phyloP scores from a whole-genome alignment of 2,797 vertebrate species.

The Diplodus puntazzo region DNA sequence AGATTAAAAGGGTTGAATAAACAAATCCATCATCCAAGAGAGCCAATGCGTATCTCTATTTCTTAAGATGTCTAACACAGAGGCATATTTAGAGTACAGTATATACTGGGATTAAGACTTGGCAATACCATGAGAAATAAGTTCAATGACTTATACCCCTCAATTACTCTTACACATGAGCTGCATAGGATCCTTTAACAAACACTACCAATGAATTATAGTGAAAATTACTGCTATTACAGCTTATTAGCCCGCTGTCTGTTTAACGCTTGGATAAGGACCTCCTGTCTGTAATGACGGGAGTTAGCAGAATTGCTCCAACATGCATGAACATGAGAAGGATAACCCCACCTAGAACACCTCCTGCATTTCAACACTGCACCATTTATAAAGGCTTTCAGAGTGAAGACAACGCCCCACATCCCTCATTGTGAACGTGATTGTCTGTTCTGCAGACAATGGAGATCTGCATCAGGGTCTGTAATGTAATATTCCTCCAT shows the following conservation, averaged over 20 bases:
- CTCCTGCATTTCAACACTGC: constrained; percentile 54
- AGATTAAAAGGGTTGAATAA: constrained; percentile 17
- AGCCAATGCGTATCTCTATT: not conserved
- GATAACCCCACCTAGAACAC: constrained; percentile 55
- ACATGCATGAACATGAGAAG: constrained; percentile 78
- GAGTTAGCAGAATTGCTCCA: constrained; percentile 67
- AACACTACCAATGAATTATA: constrained; percentile 22
- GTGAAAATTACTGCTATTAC: constrained; percentile 57
- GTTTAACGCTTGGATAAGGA: constrained; percentile 22
- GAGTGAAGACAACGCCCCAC: constrained; percentile 47
- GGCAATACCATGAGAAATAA: not conserved
- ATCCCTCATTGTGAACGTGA: constrained; percentile 23
- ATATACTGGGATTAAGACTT: not conserved
- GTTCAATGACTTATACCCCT: constrained; percentile 3
- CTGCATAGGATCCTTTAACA: constrained; percentile 9
- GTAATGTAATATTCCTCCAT: constrained; percentile 47
- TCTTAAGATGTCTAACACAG: not conserved
- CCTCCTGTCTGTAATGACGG: constrained; percentile 33
- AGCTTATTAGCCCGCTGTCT: constrained; percentile 39
- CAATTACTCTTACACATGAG: constrained; percentile 34
- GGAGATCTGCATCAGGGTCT: constrained; percentile 29
- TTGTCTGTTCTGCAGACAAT: constrained; percentile 17
- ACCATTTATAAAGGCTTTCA: constrained; percentile 47
- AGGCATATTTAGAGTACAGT: not conserved
- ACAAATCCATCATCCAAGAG: constrained; percentile 14